Conservation (phyloP, 1,140 invertebrate genomes). For the Nylanderia fulva region DNA sequence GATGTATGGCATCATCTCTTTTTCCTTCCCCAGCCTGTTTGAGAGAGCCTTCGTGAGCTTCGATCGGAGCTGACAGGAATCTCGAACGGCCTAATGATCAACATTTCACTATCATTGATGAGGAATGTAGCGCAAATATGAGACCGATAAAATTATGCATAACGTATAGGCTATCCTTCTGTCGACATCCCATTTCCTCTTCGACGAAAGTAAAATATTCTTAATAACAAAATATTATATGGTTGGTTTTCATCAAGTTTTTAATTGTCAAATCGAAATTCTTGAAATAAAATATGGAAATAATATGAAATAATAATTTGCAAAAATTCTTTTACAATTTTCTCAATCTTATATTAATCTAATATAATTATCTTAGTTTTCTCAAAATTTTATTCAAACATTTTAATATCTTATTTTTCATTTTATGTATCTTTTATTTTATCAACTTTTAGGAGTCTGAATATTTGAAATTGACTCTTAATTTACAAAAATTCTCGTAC, state of each 20-base stretch:
- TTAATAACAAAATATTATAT: background rate
- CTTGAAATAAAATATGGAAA: background rate
- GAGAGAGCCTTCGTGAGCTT: conserved; percentile 29
- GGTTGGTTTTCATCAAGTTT: background rate
- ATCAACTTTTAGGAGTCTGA: too few relatives aligned
- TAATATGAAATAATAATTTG: too few relatives aligned
- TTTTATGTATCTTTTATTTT: too few relatives aligned
- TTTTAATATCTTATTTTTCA: background rate
- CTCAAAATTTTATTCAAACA: background rate
- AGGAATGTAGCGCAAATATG: conserved; percentile 36
- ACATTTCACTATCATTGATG: conserved; percentile 25
- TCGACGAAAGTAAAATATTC: too few relatives aligned
- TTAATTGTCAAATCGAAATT: background rate
- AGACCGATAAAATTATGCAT: background rate
- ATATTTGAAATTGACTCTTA: background rate
- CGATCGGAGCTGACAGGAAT: conserved; percentile 42
- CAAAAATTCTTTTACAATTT: background rate
- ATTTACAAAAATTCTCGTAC: background rate
- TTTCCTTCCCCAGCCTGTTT: background rate
- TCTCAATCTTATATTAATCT: background rate
- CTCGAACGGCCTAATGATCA: conserved; percentile 8
- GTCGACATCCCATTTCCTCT: too few relatives aligned
- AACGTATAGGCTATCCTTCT: too few relatives aligned
- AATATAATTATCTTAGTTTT: background rate
- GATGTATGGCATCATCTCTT: conserved; percentile 45